phyloP scores from a whole-genome alignment of 2,797 vertebrate species.

The Syncerus caffer region DNA sequence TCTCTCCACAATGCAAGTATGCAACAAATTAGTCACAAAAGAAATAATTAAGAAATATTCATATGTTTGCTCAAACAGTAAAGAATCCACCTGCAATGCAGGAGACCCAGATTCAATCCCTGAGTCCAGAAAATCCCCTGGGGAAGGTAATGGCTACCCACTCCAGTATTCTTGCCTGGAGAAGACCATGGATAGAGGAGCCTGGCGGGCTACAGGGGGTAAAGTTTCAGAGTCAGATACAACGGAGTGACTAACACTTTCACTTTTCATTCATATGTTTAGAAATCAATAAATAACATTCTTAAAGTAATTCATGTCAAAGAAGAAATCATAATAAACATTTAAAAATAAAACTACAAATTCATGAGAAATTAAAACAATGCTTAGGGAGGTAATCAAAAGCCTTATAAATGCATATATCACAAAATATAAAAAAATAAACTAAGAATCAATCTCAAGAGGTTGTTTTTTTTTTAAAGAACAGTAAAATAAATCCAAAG shows the following conservation, averaged over 20 bases:
- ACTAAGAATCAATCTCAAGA: conserved; percentile 5
- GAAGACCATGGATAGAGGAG: background rate
- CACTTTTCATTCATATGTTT: background rate
- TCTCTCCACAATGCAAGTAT: conserved; percentile 14
- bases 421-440: conserved; percentile 31
- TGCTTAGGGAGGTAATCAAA: background rate
- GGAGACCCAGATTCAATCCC: background rate
- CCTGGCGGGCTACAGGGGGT: background rate
- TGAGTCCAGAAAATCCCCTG: background rate
- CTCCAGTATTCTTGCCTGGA: background rate
- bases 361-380: conserved; percentile 42
- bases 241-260: background rate
- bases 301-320: background rate
- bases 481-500: conserved; percentile 12
- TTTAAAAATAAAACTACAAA: conserved; percentile 34
- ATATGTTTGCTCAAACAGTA: background rate
- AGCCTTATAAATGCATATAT: background rate
- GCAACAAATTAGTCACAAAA: background rate
- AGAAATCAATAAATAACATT: conserved; percentile 5
- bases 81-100: background rate
- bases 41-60: conserved; percentile 29
- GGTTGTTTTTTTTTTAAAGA: background rate
- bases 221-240: background rate
- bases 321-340: conserved; percentile 37
- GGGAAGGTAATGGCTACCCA: background rate